phyloP scores from a whole-genome alignment of 2,113 vertebrate genomes.

The Onychorhynchus coronatus region DNA sequence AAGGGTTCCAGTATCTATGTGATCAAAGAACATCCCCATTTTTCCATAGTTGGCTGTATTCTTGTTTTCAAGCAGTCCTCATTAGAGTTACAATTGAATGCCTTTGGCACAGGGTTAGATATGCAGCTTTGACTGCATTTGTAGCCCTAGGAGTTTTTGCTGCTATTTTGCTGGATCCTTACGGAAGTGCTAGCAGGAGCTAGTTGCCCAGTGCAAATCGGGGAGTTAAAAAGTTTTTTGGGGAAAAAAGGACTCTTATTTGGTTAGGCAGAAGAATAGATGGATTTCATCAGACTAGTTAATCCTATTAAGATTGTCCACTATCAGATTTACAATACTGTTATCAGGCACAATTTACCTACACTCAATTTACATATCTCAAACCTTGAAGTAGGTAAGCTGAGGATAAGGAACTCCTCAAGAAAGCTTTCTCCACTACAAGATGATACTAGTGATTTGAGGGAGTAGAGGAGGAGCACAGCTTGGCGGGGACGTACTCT shows the following conservation, averaged over 20 bases:
- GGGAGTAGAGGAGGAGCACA: accelerated
- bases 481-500: neutral
- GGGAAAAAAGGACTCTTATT: neutral
- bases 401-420: neutral
- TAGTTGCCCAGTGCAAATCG: neutral
- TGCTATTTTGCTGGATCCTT: neutral
- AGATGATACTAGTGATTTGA: neutral
- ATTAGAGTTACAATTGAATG: neutral
- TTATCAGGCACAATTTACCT: neutral
- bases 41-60: neutral
- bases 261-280: neutral
- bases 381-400: neutral
- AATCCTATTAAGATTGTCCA: neutral
- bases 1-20: accelerated
- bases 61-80: neutral
- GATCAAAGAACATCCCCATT: neutral
- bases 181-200: neutral
- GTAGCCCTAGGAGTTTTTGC: neutral
- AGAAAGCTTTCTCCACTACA: neutral
- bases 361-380: neutral
- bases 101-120: neutral
- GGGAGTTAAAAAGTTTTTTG: neutral
- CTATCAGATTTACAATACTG: neutral
- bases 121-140: neutral
- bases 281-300: neutral